These are phyloP conservation scores for Odontamblyopus rebecca DNA, from an alignment of 2,797 vertebrate genomes.

Conservation along the genomic window DNA sequence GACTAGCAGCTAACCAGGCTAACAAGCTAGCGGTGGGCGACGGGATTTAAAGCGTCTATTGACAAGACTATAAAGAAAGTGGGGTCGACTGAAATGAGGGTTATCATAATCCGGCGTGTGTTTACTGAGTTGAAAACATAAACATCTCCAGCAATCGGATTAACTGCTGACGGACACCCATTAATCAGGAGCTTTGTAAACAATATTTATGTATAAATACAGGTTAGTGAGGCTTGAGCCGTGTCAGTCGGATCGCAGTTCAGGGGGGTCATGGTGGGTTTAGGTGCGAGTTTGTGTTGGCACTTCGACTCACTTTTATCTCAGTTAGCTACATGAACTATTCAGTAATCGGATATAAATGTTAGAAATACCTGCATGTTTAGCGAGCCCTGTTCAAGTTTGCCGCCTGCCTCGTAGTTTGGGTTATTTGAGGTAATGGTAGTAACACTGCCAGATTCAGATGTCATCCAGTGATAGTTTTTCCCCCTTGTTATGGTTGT, in stretches of 20 bases:
- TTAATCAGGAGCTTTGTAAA: conserved; percentile 14
- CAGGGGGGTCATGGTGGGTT: conserved; percentile 18
- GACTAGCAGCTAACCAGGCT: conserved; percentile 66
- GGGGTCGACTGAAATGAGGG: background rate
- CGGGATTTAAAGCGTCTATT: conserved; percentile 77
- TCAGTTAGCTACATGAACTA: background rate
- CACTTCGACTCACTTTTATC: background rate
- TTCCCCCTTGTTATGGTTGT: background rate
- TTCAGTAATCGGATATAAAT: conserved; percentile 8
- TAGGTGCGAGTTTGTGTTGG: background rate
- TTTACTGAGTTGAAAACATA: background rate
- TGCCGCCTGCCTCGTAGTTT: background rate
- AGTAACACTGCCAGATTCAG: background rate
- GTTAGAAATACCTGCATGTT: background rate
- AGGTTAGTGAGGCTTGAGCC: conserved; percentile 27
- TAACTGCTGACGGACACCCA: background rate
- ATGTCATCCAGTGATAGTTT: background rate
- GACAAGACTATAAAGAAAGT: conserved; percentile 69
- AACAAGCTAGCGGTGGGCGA: conserved; percentile 63
- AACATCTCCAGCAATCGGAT: accelerated
- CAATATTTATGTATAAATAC: conserved; percentile 35
- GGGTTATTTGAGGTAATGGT: conserved; percentile 46
- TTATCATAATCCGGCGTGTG: accelerated
- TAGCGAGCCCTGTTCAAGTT: background rate
- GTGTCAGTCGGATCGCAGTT: conserved; percentile 52